Evolutionary conservation across 37 sponge, comb jelly and placozoan genomes (phyloP), one percentile per base, ranked within the genome.

Genomic region (Haliclona indistincta): DNA sequence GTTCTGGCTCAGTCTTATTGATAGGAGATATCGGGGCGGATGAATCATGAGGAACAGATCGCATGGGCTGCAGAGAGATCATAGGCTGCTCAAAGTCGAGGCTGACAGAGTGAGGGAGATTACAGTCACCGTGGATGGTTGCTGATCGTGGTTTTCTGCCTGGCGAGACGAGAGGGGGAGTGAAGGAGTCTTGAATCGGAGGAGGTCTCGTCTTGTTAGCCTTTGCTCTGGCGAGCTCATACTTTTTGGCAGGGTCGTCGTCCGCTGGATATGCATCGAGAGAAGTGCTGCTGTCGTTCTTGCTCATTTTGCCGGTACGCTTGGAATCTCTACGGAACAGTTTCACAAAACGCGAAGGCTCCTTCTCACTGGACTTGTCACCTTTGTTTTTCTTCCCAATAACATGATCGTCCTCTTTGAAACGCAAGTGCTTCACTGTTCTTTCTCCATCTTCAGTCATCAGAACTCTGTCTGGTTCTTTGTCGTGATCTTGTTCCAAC

Each of bases 241-340:
- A 13, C 13, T 8, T 17, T 13, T 8, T 17, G 8, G 8, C 13
- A 8, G 8, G 49, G 8, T 13, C 49, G 49, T 47, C 13, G 49
- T 47, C 13, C 49, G 13, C 13, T 8, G 13, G 13, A 6, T 25
- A 8, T 7, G 26, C 7, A 6, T 58, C 60, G n/a, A 58, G 28
- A 6, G 60, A 58, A 6, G 60, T 58, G 25, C 6, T 8, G n/a
- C 60, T 58, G 26, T 58, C 60, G 6, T 6, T 58, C 60, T 58
- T 58, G 13, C 13, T 17, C 13, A 8, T 8, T n/a, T n/a, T 8
- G 11, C n/a, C n/a, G 26, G 11, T 26, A 25, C n/a, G 11, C 28
- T 58, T 58, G 7, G 60, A 58, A 26, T 58, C 60, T 7, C 60
- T 8, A 6, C 60, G 60, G 60, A 58, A 58, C 6, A 58, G 60